Evolutionary conservation across 2,797 vertebrate species (phyloP).

Genomic region (Characodon lateralis): DNA sequence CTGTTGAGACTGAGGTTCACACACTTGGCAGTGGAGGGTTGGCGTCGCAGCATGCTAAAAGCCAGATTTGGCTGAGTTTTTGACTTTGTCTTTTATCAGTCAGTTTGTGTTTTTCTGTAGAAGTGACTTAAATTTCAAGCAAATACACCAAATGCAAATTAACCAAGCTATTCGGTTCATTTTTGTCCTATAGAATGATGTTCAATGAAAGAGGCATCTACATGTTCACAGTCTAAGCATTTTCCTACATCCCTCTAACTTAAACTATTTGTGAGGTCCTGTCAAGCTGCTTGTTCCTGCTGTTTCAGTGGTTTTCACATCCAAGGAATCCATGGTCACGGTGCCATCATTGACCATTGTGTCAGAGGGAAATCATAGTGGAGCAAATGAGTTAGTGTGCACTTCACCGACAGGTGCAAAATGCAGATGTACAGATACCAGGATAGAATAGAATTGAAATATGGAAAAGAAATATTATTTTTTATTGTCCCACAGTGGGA

Average conservation of each 20-base stretch:
- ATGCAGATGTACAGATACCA: background rate
- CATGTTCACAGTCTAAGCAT: background rate
- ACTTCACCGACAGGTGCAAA: background rate
- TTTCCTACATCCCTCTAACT: slow-evolving; percentile 10
- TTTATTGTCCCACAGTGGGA: too few relatives aligned
- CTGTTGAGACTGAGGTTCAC: slow-evolving; percentile 50
- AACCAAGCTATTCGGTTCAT: slow-evolving; percentile 7
- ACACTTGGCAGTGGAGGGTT: slow-evolving; percentile 38
- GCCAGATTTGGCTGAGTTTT: slow-evolving; percentile 42
- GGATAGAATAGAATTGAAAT: background rate
- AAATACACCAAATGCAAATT: slow-evolving; percentile 22
- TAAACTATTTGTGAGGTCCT: background rate
- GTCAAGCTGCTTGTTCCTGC: background rate
- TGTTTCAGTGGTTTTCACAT: background rate
- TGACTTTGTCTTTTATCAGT: slow-evolving; percentile 47
- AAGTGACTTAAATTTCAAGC: slow-evolving; percentile 24
- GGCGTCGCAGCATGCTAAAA: slow-evolving; percentile 19
- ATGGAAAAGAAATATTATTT: too few relatives aligned
- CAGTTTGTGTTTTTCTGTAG: slow-evolving; percentile 9
- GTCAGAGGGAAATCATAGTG: background rate
- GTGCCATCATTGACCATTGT: background rate
- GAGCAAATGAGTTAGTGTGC: background rate
- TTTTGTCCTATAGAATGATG: slow-evolving; percentile 1
- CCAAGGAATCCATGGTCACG: background rate
- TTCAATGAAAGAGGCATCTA: background rate